Evolutionary conservation across 2,888 invertebrate genomes (phyloP), one percentile per base, ranked within the genome.

Genomic region (Drosophila quinaria): DNA sequence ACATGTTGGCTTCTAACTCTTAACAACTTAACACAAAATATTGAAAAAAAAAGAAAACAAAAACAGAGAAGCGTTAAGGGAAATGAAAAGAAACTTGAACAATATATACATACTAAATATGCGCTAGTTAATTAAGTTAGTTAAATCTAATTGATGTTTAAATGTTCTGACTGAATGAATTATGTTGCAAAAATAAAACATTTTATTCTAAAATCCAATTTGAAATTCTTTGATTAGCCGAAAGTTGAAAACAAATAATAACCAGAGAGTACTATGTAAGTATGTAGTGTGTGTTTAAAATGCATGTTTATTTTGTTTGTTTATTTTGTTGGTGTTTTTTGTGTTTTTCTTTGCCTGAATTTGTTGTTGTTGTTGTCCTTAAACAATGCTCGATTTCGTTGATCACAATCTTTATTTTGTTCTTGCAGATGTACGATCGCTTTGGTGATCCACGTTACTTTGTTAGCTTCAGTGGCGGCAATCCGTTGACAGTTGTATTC

Each of bases 371-470:
- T 22, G 22, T 22, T 22, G 22, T 54, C 52, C 33, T 33, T 11
- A 47, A 58, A 15, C 11, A 11, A 46, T 15, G 2, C 15, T n/a
- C 22, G 37, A 25, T n/a, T 37, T 39, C 37, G 22, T 25, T 52
- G 69, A 19, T 54, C 47, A 42, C 56, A 31, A 67, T 60, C 67
- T 67, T 1, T 55, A 22, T 61, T 62, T 67, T 62, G 58, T 84
- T 78, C 64, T 82, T 91, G 13, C 89, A 92, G 92, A 81, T 85
- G 62, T 92, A 89, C 74, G 90, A 90, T 87, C 92, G 91, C 59
- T 92, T 92, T 74, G 92, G 91, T 78, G 92, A 91, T 88, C 90
- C 92, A n/a, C 87, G 90, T 64, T 92, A 89, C 67, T 92, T 92
- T 88, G 87, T 85, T 68, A 89, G 87, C 72, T 91, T 87, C 63